phyloP scores from a whole-genome alignment of 2,797 vertebrate genomes.

The Spondyliosoma cantharus region DNA sequence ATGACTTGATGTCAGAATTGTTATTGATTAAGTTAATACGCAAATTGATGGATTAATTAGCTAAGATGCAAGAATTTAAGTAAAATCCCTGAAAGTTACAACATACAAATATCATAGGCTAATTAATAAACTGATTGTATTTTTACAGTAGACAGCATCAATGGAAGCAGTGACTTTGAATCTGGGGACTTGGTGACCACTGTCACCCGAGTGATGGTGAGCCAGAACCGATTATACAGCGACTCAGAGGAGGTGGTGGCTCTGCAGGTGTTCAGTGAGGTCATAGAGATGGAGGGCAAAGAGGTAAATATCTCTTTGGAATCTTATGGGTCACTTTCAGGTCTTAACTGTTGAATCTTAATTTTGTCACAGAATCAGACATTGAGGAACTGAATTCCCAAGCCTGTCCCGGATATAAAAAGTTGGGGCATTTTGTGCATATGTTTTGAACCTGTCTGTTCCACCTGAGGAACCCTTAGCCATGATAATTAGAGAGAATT shows the following conservation, averaged over 20 bases:
- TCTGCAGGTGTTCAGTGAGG: conserved; percentile 91
- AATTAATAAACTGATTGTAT: neutral
- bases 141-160: conserved; percentile 84
- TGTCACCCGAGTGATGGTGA: conserved; percentile 91
- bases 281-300: conserved; percentile 91
- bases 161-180: conserved; percentile 77
- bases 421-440: neutral
- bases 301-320: conserved; percentile 80
- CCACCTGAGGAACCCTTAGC: neutral
- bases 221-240: conserved; percentile 88
- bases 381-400: neutral
- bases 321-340: neutral
- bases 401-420: neutral
- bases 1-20: neutral
- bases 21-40: no score
- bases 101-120: neutral
- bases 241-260: conserved; percentile 86
- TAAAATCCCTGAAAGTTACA: neutral
- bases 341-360: neutral
- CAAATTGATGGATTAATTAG: neutral
- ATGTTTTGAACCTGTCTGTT: neutral
- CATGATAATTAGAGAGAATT: neutral
- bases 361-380: neutral
- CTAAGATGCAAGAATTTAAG: neutral
- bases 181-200: conserved; percentile 85